phyloP scores from a whole-genome alignment of 2,113 vertebrate genomes.

The Laticauda colubrina region DNA sequence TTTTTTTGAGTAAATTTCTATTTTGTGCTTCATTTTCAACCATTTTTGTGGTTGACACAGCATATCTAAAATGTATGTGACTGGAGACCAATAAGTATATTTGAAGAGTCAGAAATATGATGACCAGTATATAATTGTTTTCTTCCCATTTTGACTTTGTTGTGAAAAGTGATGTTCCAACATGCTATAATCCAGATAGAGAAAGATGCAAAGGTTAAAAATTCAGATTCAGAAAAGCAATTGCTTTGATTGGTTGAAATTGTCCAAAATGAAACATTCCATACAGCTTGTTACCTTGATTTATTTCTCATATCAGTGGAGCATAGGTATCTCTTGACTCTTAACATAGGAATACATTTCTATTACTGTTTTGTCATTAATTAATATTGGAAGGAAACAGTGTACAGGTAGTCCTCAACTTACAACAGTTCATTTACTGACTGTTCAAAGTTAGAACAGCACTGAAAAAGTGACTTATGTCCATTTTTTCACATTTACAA shows the following conservation, averaged over 20 bases:
- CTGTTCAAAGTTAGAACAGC: not conserved
- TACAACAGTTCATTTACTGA: not conserved
- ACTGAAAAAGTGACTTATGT: not conserved
- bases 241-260: conserved; percentile 40
- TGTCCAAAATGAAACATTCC: conserved; percentile 55
- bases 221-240: conserved; percentile 66
- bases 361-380: not conserved
- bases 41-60: conserved; percentile 17
- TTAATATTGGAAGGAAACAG: conserved; percentile 8
- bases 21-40: not conserved
- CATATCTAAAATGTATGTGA: conserved; percentile 21
- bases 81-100: conserved; percentile 23
- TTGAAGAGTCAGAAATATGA: not conserved
- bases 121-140: not conserved
- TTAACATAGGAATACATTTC: not conserved
- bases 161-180: conserved; percentile 28
- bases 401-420: not conserved
- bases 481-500: not conserved
- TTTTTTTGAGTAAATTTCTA: not conserved
- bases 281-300: conserved; percentile 60
- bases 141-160: conserved; percentile 30
- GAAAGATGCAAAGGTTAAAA: conserved; percentile 60
- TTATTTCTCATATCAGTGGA: conserved; percentile 40
- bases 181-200: conserved; percentile 34
- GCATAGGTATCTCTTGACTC: not conserved